Conservation (phyloP, 2,113 vertebrate species). For the Pelodiscus sinensis region DNA sequence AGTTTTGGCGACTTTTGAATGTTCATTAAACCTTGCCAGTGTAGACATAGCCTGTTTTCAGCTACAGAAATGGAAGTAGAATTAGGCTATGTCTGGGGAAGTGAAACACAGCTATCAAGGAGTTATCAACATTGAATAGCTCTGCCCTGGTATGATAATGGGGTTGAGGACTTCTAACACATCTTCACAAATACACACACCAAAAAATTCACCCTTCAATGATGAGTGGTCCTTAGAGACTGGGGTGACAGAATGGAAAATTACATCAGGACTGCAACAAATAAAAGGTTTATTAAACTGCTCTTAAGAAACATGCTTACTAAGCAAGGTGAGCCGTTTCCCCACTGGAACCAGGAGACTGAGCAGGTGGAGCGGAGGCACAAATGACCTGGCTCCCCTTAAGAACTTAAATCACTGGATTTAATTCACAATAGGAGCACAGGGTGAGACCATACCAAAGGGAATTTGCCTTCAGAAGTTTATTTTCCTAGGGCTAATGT, state of each 20-base stretch:
- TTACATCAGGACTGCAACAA: background rate
- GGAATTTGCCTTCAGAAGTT: background rate
- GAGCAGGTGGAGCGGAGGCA: fast-evolving
- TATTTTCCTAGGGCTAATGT: background rate
- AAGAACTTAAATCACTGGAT: background rate
- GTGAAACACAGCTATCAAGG: background rate
- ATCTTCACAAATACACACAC: too few relatives aligned
- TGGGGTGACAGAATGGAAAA: background rate
- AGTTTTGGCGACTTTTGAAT: too few relatives aligned
- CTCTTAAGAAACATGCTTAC: background rate
- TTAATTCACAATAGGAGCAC: background rate
- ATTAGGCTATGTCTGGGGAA: background rate
- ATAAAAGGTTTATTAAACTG: background rate
- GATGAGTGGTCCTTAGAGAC: too few relatives aligned
- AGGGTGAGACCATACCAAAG: background rate
- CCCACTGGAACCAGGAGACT: background rate
- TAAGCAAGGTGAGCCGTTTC: background rate
- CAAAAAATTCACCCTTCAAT: too few relatives aligned
- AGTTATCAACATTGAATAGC: background rate
- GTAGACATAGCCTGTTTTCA: too few relatives aligned
- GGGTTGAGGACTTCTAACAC: fast-evolving
- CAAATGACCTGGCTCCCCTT: background rate
- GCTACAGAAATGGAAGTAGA: too few relatives aligned
- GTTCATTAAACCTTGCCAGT: too few relatives aligned
- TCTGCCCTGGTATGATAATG: background rate